Evolutionary conservation across 2,113 vertebrate species (phyloP), one percentile per base, ranked within the genome.

Genomic region (Heterotilapia buettikoferi): DNA sequence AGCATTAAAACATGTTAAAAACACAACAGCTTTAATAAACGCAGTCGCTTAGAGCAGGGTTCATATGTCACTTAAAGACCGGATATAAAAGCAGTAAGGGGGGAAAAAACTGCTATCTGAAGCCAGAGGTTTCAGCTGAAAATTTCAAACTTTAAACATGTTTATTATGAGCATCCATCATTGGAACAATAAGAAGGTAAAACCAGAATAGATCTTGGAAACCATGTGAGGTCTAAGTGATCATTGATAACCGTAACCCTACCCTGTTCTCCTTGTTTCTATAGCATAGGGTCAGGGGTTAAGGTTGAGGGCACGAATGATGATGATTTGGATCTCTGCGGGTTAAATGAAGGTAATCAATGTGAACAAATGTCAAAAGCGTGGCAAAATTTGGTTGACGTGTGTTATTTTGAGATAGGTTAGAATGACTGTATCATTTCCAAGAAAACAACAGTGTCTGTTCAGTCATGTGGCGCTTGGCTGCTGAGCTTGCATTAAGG

Each of bases 401-500:
- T 12, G 21, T 38, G 1, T 38, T 24, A 21, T 26, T 53, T 50
- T 40, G 45, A 50, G 73, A 19, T 52, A 33, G 33, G 40, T 61
- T 31, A 26, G 0, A 80, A 2, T 45, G 5, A 50, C 80, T 53
- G 40, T 45, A 61, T 79, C n/a, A 84, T 73, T 89, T 83, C 52
- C 61, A 84, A 68, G 45, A 21, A 57, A 26, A 63, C 45, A 63
- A 16, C 5, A 6, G 10, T 29, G 6, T 54, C 21, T 13, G 26
- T 38, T 29, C 13, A 54, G 84, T 81, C 63, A 66, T 33, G 43
- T 43, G 82, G 66, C 38, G n/a, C 54, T 88, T 61, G 79, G 45
- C 63, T 47, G 47, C 63, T 29, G 83, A 92, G 85, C 47, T 80
- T 59, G 45, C 82, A 80, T 84, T 66, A 56, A 88, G 76, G 53